Evolutionary conservation across 2,888 invertebrate genomes (phyloP).

Genomic region (Linnaemya tessellans): DNA sequence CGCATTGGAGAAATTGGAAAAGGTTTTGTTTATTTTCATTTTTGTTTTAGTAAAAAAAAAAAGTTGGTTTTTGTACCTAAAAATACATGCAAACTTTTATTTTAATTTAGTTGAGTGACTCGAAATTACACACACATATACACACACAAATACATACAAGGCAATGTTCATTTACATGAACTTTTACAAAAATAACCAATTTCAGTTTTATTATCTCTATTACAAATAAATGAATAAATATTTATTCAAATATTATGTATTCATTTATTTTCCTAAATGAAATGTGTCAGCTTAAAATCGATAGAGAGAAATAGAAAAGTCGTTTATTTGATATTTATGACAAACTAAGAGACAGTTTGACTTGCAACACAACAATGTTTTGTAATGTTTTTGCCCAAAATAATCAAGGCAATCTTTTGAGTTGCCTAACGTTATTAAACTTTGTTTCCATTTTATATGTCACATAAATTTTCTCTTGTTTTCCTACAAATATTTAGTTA

Average conservation of each 20-base stretch:
- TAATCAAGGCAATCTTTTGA: neutral
- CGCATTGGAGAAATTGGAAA: conserved; percentile 26
- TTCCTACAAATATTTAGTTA: no score
- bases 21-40: conserved; percentile 24
- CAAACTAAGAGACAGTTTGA: conserved; percentile 29
- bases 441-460: neutral
- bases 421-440: neutral
- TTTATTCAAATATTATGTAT: conserved; percentile 35
- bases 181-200: conserved; percentile 28
- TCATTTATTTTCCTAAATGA: conserved; percentile 18
- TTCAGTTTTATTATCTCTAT: conserved; percentile 33
- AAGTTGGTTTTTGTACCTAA: neutral
- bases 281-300: conserved; percentile 61
- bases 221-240: conserved; percentile 35
- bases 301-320: conserved; percentile 25
- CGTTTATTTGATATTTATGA: conserved; percentile 13
- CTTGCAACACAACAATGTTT: neutral
- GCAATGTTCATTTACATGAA: neutral
- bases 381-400: neutral
- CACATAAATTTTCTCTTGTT: neutral
- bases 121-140: neutral
- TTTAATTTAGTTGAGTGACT: neutral
- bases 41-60: neutral
- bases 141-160: neutral
- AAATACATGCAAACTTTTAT: neutral